These are phyloP conservation scores for Poecilia velifera DNA, from an alignment of 2,797 vertebrate species.

Conservation along the genomic window DNA sequence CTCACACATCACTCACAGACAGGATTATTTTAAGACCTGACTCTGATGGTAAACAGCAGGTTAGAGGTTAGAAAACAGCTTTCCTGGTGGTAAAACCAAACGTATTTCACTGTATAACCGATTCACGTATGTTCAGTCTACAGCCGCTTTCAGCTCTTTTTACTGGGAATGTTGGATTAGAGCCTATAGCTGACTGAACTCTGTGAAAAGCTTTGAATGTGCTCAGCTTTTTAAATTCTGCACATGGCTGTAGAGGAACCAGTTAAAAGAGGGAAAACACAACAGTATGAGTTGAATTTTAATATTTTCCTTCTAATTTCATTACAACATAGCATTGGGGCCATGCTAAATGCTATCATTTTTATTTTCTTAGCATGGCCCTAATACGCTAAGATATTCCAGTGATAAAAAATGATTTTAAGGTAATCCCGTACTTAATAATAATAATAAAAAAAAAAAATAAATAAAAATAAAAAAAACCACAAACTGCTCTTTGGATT, in stretches of 20 bases:
- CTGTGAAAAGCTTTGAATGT: not conserved
- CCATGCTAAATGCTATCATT: not conserved
- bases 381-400: not conserved
- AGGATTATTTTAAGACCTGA: conserved; percentile 52
- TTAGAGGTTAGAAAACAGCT: not conserved
- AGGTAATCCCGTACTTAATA: not conserved
- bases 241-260: not conserved
- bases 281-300: not conserved
- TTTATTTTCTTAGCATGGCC: too few relatives aligned
- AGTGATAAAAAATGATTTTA: not conserved
- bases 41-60: conserved; percentile 32
- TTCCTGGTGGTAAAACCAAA: not conserved
- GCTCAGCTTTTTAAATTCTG: not conserved
- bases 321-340: too few relatives aligned
- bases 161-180: not conserved
- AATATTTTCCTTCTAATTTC: not conserved
- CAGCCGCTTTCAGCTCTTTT: not conserved
- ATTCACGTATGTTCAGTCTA: not conserved
- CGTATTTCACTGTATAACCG: not conserved
- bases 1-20: conserved; percentile 44
- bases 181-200: not conserved
- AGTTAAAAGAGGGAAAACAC: not conserved
- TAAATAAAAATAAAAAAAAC: not conserved
- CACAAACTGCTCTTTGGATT: not conserved
- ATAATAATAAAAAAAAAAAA: not conserved